These are phyloP conservation scores for Lepus timidus DNA, from an alignment of 2,113 vertebrate genomes.

Conservation along the genomic window DNA sequence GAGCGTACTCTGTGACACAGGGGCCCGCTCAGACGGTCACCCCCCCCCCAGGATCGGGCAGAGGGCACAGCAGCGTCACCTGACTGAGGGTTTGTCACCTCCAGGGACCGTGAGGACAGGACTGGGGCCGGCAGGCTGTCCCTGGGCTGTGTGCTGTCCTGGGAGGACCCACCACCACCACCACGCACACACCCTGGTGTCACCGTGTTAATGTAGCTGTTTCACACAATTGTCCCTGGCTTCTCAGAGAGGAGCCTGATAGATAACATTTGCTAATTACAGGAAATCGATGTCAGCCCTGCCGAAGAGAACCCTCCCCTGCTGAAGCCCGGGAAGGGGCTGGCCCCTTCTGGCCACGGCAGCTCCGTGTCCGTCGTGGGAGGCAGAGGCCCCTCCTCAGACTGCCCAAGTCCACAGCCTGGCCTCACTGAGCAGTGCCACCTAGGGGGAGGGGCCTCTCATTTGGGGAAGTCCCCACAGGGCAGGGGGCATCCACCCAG, in stretches of 20 bases:
- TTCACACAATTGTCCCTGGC: neutral
- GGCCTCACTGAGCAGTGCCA: rapidly evolving
- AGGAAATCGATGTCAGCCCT: neutral
- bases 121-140: neutral
- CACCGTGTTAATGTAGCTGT: neutral
- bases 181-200: rapidly evolving
- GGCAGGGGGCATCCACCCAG: too few relatives aligned
- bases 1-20: neutral
- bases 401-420: neutral
- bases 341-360: neutral
- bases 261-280: conserved; percentile 40
- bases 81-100: neutral
- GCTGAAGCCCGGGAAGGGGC: neutral
- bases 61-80: too few relatives aligned
- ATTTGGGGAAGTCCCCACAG: neutral
- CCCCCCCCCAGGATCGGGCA: neutral
- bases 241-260: neutral
- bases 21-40: neutral
- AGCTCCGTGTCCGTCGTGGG: rapidly evolving
- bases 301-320: neutral
- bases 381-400: neutral
- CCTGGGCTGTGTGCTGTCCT: rapidly evolving
- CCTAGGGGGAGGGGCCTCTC: neutral
- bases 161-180: too few relatives aligned
- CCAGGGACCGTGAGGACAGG: neutral